These are phyloP conservation scores for Drosophila mimica DNA, from an alignment of 2,888 invertebrate species.

Conservation along the genomic window DNA sequence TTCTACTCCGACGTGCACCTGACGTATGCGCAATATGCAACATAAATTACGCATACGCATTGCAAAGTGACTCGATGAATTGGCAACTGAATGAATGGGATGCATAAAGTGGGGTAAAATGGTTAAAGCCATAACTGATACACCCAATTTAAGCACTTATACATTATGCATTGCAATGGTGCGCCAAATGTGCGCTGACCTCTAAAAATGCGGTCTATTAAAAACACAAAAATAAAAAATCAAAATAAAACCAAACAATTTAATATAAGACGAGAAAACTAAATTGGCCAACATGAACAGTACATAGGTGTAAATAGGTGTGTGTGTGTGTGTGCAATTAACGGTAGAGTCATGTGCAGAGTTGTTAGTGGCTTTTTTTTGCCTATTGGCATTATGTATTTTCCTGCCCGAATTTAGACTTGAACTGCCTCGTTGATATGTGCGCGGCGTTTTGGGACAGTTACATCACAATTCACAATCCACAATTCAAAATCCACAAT, in stretches of 20 bases:
- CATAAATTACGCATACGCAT: slow-evolving; percentile 53
- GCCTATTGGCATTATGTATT: slow-evolving; percentile 50
- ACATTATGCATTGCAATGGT: slow-evolving; percentile 65
- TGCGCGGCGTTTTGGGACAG: slow-evolving; percentile 79
- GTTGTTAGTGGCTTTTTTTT: slow-evolving; percentile 35
- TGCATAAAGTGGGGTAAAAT: slow-evolving; percentile 21
- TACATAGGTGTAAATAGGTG: slow-evolving; percentile 10
- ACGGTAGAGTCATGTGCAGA: slow-evolving; percentile 75
- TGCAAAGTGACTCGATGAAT: not conserved
- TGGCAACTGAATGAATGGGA: slow-evolving; percentile 6
- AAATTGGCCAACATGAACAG: slow-evolving; percentile 64
- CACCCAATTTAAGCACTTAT: slow-evolving; percentile 44
- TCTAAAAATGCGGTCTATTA: slow-evolving; percentile 79
- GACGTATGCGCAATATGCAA: slow-evolving; percentile 60
- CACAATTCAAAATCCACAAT: slow-evolving; percentile 44
- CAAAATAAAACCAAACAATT: slow-evolving; percentile 42
- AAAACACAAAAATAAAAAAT: slow-evolving; percentile 33
- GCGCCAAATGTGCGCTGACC: slow-evolving; percentile 78
- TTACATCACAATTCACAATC: slow-evolving; percentile 71
- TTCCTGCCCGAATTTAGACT: slow-evolving; percentile 75
- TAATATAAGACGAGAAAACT: slow-evolving; percentile 71
- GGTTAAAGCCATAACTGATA: slow-evolving; percentile 7
- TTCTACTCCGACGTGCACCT: slow-evolving; percentile 10
- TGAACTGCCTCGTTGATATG: slow-evolving; percentile 81
- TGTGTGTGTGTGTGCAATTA: slow-evolving; percentile 63